These are phyloP conservation scores for Limnodromus scolopaceus DNA, from an alignment of 2,797 vertebrate species.

Conservation along the genomic window DNA sequence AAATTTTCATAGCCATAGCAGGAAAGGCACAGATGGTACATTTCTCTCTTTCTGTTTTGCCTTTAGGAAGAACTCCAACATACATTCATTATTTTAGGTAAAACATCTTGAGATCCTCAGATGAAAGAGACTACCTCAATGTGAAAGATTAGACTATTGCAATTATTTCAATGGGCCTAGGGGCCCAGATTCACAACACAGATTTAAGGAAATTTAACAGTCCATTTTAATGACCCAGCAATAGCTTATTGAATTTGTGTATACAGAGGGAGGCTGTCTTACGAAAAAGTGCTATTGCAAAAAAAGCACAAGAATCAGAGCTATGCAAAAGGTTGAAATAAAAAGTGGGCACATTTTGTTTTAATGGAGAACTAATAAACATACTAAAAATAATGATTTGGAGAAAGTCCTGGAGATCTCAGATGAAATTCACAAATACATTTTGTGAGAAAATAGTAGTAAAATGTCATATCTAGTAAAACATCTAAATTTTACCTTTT, in stretches of 20 bases:
- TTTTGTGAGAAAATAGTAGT: background rate
- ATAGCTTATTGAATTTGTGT: background rate
- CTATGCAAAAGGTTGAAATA: background rate
- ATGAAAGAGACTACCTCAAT: constrained; percentile 5
- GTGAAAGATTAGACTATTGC: constrained; percentile 8
- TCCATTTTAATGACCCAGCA: background rate
- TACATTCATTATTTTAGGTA: background rate
- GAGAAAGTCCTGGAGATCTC: background rate
- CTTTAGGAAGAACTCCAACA: background rate
- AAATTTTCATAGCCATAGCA: background rate
- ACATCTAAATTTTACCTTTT: background rate
- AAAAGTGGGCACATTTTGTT: background rate
- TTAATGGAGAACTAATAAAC: background rate
- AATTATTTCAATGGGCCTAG: background rate
- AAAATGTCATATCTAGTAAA: background rate
- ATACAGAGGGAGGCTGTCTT: background rate
- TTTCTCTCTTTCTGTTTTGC: constrained; percentile 10
- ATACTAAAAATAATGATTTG: background rate
- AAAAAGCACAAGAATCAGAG: background rate
- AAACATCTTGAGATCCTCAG: constrained; percentile 7
- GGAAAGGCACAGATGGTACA: background rate
- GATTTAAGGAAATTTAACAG: background rate
- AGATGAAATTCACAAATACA: background rate
- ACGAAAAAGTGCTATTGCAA: background rate
- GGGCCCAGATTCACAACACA: background rate